A percentile compares a stretch with the other conserved stretches of the same genome.
Evolutionary conservation across 2,113 vertebrate genomes (phyloP).

Genomic region (Rutilus rutilus): DNA sequence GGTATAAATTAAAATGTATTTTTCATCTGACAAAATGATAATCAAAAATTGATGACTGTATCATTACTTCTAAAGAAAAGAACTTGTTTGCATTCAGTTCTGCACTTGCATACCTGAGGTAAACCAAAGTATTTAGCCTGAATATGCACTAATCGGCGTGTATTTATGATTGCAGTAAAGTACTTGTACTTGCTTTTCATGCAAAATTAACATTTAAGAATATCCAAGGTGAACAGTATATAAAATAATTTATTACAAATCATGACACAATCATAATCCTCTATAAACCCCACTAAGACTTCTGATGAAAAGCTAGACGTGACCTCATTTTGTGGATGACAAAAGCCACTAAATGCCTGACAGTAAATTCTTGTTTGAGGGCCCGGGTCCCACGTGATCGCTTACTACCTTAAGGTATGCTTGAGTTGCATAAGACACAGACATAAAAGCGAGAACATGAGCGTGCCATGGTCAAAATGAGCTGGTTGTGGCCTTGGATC

Average conservation of each 20-base stretch:
- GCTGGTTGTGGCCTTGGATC: slow-evolving; percentile 59
- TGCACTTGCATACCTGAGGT: background rate
- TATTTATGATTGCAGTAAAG: background rate
- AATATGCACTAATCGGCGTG: background rate
- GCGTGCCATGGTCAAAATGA: slow-evolving; percentile 62
- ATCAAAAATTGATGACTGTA: background rate
- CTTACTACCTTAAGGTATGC: slow-evolving; percentile 44
- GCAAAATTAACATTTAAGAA: background rate
- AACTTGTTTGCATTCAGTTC: background rate
- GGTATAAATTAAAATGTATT: background rate
- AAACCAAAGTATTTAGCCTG: background rate
- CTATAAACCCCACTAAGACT: background rate
- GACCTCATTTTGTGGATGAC: slow-evolving; percentile 58
- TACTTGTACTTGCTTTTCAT: background rate
- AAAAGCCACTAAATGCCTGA: slow-evolving; percentile 55
- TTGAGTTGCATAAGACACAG: slow-evolving; percentile 61
- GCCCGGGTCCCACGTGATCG: slow-evolving; percentile 51
- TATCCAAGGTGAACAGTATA: background rate
- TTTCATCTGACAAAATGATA: background rate
- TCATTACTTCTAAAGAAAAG: background rate
- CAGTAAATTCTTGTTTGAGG: slow-evolving; percentile 50
- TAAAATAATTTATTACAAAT: background rate
- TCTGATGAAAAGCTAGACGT: slow-evolving; percentile 57
- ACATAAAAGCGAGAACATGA: slow-evolving; percentile 32
- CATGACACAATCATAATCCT: background rate